These are phyloP conservation scores for Acanthosepion esculentum DNA, from an alignment of 2,888 invertebrate species.

Conservation along the genomic window DNA sequence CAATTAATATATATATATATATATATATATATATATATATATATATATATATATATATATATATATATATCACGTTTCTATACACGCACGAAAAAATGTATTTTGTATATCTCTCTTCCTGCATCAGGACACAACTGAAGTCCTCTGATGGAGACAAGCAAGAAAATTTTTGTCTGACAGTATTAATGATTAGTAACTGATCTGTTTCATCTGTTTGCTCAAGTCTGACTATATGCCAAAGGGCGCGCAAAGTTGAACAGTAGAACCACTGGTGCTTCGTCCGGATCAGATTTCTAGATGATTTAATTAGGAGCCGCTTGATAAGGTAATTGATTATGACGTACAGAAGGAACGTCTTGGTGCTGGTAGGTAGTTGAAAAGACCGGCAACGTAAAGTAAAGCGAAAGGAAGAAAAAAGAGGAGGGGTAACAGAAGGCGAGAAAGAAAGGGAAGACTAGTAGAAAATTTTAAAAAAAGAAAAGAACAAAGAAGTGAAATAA, in stretches of 20 bases:
- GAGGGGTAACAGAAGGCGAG: accelerated
- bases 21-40: too few species aligned
- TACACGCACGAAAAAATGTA: background rate
- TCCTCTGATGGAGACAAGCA: slow-evolving; percentile 2
- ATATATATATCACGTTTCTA: too few species aligned
- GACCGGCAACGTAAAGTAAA: background rate
- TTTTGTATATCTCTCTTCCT: background rate
- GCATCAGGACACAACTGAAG: background rate
- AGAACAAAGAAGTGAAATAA: background rate
- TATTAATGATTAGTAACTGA: background rate
- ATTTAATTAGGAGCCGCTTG: slow-evolving; percentile 22
- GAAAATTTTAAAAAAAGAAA: background rate
- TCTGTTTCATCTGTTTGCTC: slow-evolving; percentile 6
- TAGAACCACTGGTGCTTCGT: background rate
- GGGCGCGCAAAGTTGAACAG: slow-evolving; percentile 1
- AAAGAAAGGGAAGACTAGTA: background rate
- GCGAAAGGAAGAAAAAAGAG: background rate
- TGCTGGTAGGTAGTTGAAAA: background rate
- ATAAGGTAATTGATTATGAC: slow-evolving; percentile 33
- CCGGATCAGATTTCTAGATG: slow-evolving; percentile 33
- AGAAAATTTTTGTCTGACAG: background rate
- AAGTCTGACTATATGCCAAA: slow-evolving; percentile 8
- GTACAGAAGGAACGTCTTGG: slow-evolving; percentile 4
- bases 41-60: too few species aligned
- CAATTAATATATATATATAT: too few species aligned